A percentile compares a stretch with the other conserved stretches of the same genome.
phyloP scores from a whole-genome alignment of 1,140 invertebrate genomes.

The Sipha flava region DNA sequence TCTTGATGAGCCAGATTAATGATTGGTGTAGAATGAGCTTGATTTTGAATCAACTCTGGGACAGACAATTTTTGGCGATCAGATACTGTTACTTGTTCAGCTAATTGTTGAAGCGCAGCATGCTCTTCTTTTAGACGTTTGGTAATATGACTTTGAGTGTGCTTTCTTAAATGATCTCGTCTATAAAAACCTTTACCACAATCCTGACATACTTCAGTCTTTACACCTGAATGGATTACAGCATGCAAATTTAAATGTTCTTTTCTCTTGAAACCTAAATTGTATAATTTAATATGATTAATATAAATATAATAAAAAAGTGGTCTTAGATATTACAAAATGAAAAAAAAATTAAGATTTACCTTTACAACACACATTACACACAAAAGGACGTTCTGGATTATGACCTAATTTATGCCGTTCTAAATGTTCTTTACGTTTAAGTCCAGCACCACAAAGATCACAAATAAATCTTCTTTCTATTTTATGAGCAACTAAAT shows the following conservation, averaged over 20 bases:
- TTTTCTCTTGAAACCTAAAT: slow-evolving; percentile 61
- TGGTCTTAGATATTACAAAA: not conserved
- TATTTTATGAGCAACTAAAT: slow-evolving; percentile 65
- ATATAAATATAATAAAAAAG: not conserved
- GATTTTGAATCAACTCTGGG: slow-evolving; percentile 28
- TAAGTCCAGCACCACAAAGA: slow-evolving; percentile 57
- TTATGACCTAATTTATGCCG: slow-evolving; percentile 69
- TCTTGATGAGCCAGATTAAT: slow-evolving; percentile 7
- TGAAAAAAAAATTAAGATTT: not conserved
- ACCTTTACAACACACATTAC: slow-evolving; percentile 62
- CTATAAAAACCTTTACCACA: slow-evolving; percentile 72
- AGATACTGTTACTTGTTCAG: slow-evolving; percentile 12
- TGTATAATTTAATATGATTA: not conserved
- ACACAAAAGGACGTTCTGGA: slow-evolving; percentile 66
- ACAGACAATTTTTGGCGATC: slow-evolving; percentile 34
- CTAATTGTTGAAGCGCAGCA: slow-evolving; percentile 35
- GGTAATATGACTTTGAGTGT: slow-evolving; percentile 59
- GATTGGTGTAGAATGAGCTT: slow-evolving; percentile 16
- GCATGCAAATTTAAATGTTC: slow-evolving; percentile 71
- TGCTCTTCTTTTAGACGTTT: slow-evolving; percentile 58
- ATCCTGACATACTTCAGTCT: slow-evolving; percentile 57
- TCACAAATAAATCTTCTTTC: slow-evolving; percentile 59
- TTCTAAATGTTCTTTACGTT: slow-evolving; percentile 69
- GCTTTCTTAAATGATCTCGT: slow-evolving; percentile 61
- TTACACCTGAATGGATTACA: slow-evolving; percentile 71